Evolutionary conservation across 2,797 vertebrate species (phyloP).

Genomic region (Hemibagrus guttatus): DNA sequence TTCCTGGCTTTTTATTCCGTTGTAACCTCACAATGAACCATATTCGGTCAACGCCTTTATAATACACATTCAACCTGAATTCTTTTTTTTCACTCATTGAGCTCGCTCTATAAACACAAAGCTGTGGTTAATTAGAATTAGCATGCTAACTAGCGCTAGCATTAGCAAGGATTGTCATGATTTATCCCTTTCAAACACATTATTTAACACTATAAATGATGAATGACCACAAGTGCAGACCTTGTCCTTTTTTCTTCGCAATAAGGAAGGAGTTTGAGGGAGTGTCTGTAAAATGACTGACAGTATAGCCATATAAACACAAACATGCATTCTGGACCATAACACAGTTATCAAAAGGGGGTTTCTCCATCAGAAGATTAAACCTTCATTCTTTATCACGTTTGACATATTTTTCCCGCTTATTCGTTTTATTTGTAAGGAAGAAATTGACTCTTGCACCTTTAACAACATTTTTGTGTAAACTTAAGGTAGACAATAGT

Average conservation of each 20-base stretch:
- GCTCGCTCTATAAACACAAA: neutral
- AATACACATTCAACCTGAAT: neutral
- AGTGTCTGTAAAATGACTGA: neutral
- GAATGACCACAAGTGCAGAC: neutral
- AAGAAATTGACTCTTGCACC: neutral
- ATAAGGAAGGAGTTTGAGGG: neutral
- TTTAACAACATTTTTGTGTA: neutral
- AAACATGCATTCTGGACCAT: neutral
- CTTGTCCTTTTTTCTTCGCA: neutral
- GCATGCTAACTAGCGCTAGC: neutral
- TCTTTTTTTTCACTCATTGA: neutral
- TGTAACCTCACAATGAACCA: constrained; percentile 49
- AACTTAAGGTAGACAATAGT: neutral
- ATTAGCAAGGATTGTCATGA: neutral
- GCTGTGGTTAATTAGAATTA: neutral
- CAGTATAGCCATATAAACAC: neutral
- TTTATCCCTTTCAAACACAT: neutral
- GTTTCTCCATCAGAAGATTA: no score
- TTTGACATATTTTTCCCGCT: neutral
- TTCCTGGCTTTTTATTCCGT: constrained; percentile 49
- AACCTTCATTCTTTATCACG: neutral
- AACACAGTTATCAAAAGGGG: neutral
- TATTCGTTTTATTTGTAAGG: neutral
- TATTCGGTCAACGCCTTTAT: neutral
- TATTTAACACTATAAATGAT: neutral